A percentile compares a stretch with the other conserved stretches of the same genome.
phyloP scores from a whole-genome alignment of 2,888 invertebrate genomes.

The Acanthoscelides obtectus region DNA sequence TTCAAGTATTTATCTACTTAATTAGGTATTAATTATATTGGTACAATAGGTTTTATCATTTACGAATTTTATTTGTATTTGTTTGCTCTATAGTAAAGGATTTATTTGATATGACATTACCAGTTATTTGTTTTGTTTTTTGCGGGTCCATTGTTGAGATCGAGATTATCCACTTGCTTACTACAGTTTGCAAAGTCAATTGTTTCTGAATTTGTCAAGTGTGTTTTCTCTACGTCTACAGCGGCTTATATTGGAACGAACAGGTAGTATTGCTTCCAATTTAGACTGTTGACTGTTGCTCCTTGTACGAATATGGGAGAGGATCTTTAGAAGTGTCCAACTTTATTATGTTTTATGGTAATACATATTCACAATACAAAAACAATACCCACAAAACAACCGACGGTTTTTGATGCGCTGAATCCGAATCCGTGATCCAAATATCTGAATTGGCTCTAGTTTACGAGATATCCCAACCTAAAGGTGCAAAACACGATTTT shows the following conservation, averaged over 20 bases:
- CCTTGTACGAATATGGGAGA: too few relatives aligned
- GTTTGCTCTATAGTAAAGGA: constrained; percentile 12
- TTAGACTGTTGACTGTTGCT: too few relatives aligned
- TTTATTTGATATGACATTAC: constrained; percentile 6
- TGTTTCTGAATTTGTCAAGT: neutral
- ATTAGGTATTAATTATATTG: constrained; percentile 34
- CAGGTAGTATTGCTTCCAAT: too few relatives aligned
- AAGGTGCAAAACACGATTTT: too few relatives aligned
- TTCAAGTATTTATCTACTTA: constrained; percentile 34
- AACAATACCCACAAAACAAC: too few relatives aligned
- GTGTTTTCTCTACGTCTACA: neutral
- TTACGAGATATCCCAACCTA: too few relatives aligned
- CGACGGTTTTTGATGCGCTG: too few relatives aligned
- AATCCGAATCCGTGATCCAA: too few relatives aligned
- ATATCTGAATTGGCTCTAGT: too few relatives aligned
- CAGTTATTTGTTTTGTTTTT: constrained; percentile 1
- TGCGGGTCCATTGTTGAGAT: neutral
- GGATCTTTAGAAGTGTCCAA: too few relatives aligned
- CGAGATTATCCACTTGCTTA: neutral
- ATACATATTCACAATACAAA: too few relatives aligned
- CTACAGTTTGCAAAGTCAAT: neutral
- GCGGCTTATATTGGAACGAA: neutral
- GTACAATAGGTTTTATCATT: constrained; percentile 29
- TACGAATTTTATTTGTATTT: constrained; percentile 19
- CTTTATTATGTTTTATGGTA: too few relatives aligned